phyloP scores from a whole-genome alignment of 2,888 invertebrate species.

The Ennomos fuscantarius region DNA sequence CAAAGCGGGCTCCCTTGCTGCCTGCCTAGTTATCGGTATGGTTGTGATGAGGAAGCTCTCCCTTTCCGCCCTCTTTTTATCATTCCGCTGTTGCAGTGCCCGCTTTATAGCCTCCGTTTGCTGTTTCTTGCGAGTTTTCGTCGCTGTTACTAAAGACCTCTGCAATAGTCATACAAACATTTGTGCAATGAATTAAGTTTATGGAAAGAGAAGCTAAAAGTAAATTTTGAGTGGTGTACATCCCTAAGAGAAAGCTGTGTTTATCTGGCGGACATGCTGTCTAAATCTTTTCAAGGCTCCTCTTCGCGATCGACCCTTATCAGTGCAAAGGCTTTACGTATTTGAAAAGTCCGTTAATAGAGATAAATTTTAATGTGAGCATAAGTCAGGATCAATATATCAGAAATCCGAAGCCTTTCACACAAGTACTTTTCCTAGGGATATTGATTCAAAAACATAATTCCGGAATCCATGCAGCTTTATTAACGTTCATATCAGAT shows the following conservation, averaged over 20 bases:
- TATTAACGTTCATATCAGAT: too few species aligned
- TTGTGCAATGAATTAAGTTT: constrained; percentile 7
- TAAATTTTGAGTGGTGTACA: constrained; percentile 15
- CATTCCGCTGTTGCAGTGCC: constrained; percentile 97
- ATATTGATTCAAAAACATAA: too few species aligned
- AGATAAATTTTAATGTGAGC: background rate
- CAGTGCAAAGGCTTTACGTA: too few species aligned
- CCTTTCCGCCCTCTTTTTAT: constrained; percentile 96
- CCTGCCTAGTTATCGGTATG: constrained; percentile 97
- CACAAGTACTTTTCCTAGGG: too few species aligned
- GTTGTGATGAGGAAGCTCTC: constrained; percentile 98
- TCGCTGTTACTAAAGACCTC: constrained; percentile 98
- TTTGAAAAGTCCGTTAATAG: background rate
- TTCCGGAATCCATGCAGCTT: too few species aligned
- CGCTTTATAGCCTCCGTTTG: constrained; percentile 98
- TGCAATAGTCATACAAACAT: constrained; percentile 56
- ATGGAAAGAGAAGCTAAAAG: background rate
- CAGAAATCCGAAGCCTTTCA: too few species aligned
- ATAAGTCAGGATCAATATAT: too few species aligned
- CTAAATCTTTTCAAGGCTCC: constrained; percentile 14
- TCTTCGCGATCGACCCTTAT: constrained; percentile 5
- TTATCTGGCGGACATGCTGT: constrained; percentile 25
- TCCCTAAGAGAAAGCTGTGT: constrained; percentile 28
- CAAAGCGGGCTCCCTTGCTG: constrained; percentile 97
- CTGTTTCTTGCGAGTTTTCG: constrained; percentile 99